Conservation (phyloP, 2,113 vertebrate genomes). For the Cheirogaleus medius region DNA sequence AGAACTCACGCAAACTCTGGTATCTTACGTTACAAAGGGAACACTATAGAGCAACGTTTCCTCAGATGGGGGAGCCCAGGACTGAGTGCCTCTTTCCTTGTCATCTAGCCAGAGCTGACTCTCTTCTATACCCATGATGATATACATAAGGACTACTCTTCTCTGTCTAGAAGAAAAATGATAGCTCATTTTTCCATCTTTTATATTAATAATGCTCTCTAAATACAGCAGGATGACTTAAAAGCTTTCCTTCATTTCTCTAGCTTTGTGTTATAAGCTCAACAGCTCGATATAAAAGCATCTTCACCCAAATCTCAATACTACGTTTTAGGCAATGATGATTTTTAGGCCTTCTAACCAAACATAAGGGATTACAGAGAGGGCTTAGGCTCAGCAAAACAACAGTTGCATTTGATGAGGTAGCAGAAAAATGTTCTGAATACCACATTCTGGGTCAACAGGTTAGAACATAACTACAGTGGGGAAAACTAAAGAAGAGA, state of each 20-base stretch:
- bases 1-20: background rate
- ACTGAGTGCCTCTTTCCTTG: background rate
- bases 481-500: background rate
- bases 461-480: background rate
- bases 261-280: background rate
- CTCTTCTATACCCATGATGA: background rate
- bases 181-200: background rate
- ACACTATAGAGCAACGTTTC: background rate
- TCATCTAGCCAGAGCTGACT: background rate
- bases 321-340: background rate
- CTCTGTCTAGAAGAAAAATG: background rate
- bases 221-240: background rate
- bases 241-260: background rate
- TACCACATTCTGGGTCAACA: background rate
- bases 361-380: background rate
- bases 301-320: background rate
- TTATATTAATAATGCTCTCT: background rate
- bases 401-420: background rate
- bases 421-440: background rate
- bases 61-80: background rate
- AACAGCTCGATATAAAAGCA: background rate
- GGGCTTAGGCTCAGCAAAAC: background rate
- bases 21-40: background rate
- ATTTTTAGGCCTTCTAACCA: background rate
- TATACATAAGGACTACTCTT: background rate